Evolutionary conservation across 2,888 invertebrate species (phyloP), one percentile per base, ranked within the genome.

Genomic region (Neoascia interrupta): DNA sequence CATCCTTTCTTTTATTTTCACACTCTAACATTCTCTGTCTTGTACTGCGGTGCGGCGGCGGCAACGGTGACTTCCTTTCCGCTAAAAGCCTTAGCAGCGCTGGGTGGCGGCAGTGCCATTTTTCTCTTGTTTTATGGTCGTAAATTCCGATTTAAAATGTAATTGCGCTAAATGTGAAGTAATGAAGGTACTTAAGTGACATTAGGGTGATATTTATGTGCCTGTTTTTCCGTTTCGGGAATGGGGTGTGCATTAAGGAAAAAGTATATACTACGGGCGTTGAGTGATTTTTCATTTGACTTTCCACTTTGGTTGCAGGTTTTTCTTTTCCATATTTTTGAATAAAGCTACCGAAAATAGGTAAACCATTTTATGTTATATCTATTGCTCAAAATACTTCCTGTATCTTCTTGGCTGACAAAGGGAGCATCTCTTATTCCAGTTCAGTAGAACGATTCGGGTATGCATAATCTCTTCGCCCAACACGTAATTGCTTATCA

Each of bases 101-200:
- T 54, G 45, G 72, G 53, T 72, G 72, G n/a, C n/a, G n/a, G 66
- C 41, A 64, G 64, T 70, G 60, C 54, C 70, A 72, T 72, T 76
- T 70, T 76, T 76, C 72, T 61, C 72, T 61, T 68, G 68, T 73
- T 79, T 79, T 72, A 79, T 79, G 79, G 79, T 73, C 79, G 66
- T 79, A 79, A 79, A 79, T 79, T 79, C 68, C 72, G 72, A 79
- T 79, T 79, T 79, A 79, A 79, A 79, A 79, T 68, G 79, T 79
- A 72, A 79, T 79, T 79, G 79, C 56, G 72, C 72, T 73, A 79
- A 79, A 79, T 79, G 79, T 79, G 79, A 79, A 79, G 61, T 79
- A 79, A 79, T 79, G 79, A 79, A 79, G 79, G 79, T 79, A 73
- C 79, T 79, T 79, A 79, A 79, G 79, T 79, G 73, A 79, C 79